Evolutionary conservation across 2,113 vertebrate species (phyloP), one percentile per base, ranked within the genome.

Genomic region (Cisticola juncidis): DNA sequence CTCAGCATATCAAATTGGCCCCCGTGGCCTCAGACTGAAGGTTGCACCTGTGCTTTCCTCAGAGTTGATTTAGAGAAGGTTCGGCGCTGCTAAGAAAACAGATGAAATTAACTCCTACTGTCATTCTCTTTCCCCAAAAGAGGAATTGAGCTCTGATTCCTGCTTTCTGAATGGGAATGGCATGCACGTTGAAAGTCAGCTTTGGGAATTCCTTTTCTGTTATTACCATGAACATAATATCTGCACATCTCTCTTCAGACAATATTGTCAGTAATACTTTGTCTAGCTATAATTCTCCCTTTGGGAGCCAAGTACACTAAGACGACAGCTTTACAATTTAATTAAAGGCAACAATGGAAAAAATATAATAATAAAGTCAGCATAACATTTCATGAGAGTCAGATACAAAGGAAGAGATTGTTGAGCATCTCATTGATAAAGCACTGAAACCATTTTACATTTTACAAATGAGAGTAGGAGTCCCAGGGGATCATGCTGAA

Each of bases 221-320:
- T 96, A 94, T 95, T 95, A 96, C 86, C 54, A 51, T 86, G 91
- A 96, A 94, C 64, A 62, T 86, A 95, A 91, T 93, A 96, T 95
- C 86, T 91, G 57, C 85, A 84, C 81, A 94, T 96, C 87, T 96
- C 83, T 95, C 71, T 97, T 94, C 92, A 93, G 94, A 97, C 91
- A 97, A 92, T 94, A 96, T 82, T 96, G 97, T 97, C 97, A 97
- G 93, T 96, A 95, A 94, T 64, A 96, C 91, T 97, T 96, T 94
- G 88, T 85, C 79, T 97, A 95, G 79, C 50, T 94, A 33, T 97
- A 97, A 97, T 97, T 95, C 90, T 81, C 45, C 94, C 95, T 96
- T 85, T 92, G 93, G 92, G 95, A 95, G 44, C 68, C 94, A 86
- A 94, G 71, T 71, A 86, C 94, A 95, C 66, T 81, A 83, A 90